A percentile compares a stretch with the other conserved stretches of the same genome.
These are phyloP conservation scores for Thera britannica DNA, from an alignment of 2,888 invertebrate genomes.

Conservation along the genomic window DNA sequence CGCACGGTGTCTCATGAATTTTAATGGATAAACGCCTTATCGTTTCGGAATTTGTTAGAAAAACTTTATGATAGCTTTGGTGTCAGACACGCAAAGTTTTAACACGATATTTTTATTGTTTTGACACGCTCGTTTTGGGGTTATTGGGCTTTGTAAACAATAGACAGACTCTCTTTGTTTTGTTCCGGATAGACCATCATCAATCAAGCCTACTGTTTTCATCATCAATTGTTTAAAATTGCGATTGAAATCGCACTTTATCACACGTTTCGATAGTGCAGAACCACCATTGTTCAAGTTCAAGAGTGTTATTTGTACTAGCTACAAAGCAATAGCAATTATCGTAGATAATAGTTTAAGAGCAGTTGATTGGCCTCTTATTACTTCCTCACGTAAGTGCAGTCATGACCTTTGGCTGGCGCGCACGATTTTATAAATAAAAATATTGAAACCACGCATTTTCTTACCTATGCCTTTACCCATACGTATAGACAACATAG, in stretches of 20 bases:
- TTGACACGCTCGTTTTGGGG: slow-evolving; percentile 22
- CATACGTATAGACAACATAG: neutral
- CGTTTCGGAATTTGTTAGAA: slow-evolving; percentile 33
- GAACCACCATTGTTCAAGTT: slow-evolving; percentile 37
- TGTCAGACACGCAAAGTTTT: slow-evolving; percentile 32
- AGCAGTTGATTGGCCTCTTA: slow-evolving; percentile 75
- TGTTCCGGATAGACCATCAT: slow-evolving; percentile 1
- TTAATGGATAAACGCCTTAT: slow-evolving; percentile 34
- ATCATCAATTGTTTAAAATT: slow-evolving; percentile 15
- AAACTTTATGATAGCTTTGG: slow-evolving; percentile 33
- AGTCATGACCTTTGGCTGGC: slow-evolving; percentile 61
- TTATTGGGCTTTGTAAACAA: slow-evolving; percentile 15
- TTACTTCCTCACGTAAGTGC: slow-evolving; percentile 72
- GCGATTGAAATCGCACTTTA: slow-evolving; percentile 17
- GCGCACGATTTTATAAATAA: slow-evolving; percentile 31
- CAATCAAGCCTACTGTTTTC: slow-evolving; percentile 2
- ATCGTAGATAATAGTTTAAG: slow-evolving; percentile 63
- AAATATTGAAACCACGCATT: slow-evolving; percentile 25
- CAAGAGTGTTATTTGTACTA: slow-evolving; percentile 49
- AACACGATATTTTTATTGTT: slow-evolving; percentile 26
- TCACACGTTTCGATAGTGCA: slow-evolving; percentile 33
- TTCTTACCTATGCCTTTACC: neutral
- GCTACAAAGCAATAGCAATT: slow-evolving; percentile 55
- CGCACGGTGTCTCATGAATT: slow-evolving; percentile 35
- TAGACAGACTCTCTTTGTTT: slow-evolving; percentile 2